A percentile compares a stretch with the other conserved stretches of the same genome.
phyloP scores from a whole-genome alignment of 92 coral and sea anemone species.

The Zoanthus solanderi region DNA sequence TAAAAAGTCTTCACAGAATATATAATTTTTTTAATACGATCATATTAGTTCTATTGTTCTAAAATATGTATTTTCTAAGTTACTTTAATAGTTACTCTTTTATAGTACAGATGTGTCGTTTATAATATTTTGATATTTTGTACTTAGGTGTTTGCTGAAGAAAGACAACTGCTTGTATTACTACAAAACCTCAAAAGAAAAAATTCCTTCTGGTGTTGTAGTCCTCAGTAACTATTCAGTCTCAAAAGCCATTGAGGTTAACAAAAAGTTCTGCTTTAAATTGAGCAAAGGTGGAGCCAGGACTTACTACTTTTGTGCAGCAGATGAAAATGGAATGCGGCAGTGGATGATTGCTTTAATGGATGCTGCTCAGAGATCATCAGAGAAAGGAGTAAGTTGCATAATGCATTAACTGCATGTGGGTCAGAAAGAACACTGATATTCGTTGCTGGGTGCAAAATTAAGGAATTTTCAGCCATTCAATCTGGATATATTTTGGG shows the following conservation, averaged over 20 bases:
- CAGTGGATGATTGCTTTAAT: constrained; percentile 87
- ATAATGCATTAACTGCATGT: neutral
- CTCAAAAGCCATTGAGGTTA: constrained; percentile 85
- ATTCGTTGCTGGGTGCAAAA: too few relatives aligned
- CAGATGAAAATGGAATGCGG: constrained; percentile 76
- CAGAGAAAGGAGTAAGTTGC: constrained; percentile 35
- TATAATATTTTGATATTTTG: neutral
- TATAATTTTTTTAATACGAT: too few relatives aligned
- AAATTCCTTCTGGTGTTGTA: constrained; percentile 85
- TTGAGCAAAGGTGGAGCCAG: constrained; percentile 94
- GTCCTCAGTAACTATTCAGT: constrained; percentile 84
- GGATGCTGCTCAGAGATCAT: constrained; percentile 78
- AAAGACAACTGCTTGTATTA: constrained; percentile 89
- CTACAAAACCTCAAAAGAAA: constrained; percentile 83
- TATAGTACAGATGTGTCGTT: too few relatives aligned
- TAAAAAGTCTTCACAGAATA: too few relatives aligned
- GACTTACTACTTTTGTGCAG: constrained; percentile 82
- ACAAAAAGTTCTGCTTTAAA: constrained; percentile 83
- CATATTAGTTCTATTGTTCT: too few relatives aligned
- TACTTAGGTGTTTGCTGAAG: constrained; percentile 78
- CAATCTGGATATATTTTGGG: too few relatives aligned
- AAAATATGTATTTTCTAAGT: too few relatives aligned
- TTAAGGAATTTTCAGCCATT: too few relatives aligned
- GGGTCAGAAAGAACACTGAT: too few relatives aligned
- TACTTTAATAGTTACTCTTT: too few relatives aligned